Base-by-base conservation (phyloP, 2,888 invertebrate species). In the Pyrrhia umbra region DNA sequence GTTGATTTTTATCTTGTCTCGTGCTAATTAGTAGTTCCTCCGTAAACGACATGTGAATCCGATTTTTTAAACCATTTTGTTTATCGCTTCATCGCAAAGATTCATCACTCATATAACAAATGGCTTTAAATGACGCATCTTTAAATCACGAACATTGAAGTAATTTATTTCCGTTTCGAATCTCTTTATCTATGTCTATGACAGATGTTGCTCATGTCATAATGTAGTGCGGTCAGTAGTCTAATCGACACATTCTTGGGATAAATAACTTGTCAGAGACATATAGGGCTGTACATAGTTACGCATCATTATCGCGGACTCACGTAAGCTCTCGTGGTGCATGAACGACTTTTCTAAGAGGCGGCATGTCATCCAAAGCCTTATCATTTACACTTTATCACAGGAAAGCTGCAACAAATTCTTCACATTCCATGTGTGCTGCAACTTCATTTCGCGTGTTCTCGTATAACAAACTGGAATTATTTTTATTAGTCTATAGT, bases 131-230 rank as follows among this genome's bases (percentile, higher is more conserved):
- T 6, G 37, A 43, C 37, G 39, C 42, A 34, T 52, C 51, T 49
- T 43, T 68, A 49, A 74, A 40, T 58, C 52, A 63, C 34, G 25
- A 23, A 21, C 42, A 50, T 54, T 43, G 39, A 37, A 37, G 49
- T 75, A 39, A 75, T 75, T 40, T 58, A 69, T 75, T 63, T 69
- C 42, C 46, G 50, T 69, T 55, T 55, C 23, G 1, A 71, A 70
- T 47, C 42, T 57, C 18, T 61, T 57, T 27, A 68, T 62, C 63
- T 62, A 21, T 68, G 56, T 50, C 45, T 73, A 39, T 66, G 77
- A 60, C 49, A 67, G 40, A 76, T 67, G 61, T 76, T 69, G 13
- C 10, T 55, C 45, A 47, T 27, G 58, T 56, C 61, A 68, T 45
- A 40, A 45, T 51, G 47, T 45, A 73, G 56, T 10, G 23, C 25